Conservation (phyloP, 2,113 vertebrate species). For the Lethenteron camtschaticum region DNA sequence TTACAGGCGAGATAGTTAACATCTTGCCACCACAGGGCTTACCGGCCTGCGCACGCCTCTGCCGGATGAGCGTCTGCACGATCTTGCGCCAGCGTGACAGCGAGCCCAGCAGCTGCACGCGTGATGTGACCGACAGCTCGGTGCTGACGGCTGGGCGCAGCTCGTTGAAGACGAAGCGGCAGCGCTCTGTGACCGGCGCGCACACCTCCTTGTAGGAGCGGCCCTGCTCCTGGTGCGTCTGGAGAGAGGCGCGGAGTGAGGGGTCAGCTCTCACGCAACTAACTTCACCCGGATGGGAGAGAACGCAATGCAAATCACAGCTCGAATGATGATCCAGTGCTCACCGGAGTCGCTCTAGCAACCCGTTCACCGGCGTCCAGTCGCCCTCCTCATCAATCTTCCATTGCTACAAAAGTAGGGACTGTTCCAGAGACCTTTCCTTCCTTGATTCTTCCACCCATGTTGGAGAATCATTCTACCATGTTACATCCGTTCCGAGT, state of each 20-base stretch:
- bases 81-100: conserved; percentile 76
- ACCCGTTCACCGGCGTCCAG: too few relatives aligned
- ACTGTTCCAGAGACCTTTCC: too few relatives aligned
- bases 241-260: conserved; percentile 4
- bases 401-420: too few relatives aligned
- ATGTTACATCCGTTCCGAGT: too few relatives aligned
- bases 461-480: too few relatives aligned
- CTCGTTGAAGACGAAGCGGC: conserved; percentile 87
- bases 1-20: too few relatives aligned
- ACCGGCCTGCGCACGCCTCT: conserved; percentile 73
- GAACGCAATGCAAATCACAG: too few relatives aligned
- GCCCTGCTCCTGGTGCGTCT: conserved; percentile 96
- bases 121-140: conserved; percentile 75
- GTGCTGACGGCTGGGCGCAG: conserved; percentile 78
- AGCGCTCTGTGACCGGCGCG: conserved; percentile 75
- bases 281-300: too few relatives aligned
- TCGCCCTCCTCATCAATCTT: too few relatives aligned
- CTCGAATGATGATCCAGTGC: too few relatives aligned
- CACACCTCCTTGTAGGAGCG: conserved; percentile 97
- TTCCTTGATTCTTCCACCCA: too few relatives aligned
- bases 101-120: conserved; percentile 70
- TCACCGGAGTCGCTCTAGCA: too few relatives aligned
- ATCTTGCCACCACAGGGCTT: conserved; percentile 3
- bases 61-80: conserved; percentile 69
- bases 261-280: background rate